Conservation (phyloP, 2,113 vertebrate genomes). For the Hypomesus transpacificus region DNA sequence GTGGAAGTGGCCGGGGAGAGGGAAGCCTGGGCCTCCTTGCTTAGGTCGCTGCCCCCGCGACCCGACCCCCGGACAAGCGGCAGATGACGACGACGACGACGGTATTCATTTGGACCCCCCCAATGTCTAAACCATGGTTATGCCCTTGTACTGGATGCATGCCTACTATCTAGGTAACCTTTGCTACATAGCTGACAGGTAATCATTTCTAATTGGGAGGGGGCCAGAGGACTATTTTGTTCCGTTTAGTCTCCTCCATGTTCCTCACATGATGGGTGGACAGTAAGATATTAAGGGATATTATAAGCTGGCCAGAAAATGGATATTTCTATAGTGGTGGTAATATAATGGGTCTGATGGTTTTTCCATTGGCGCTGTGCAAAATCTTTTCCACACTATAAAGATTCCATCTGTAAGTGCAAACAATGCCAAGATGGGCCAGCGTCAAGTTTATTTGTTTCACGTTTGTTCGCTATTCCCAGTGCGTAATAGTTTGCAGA, state of each 20-base stretch:
- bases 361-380: constrained; percentile 60
- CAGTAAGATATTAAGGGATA: constrained; percentile 65
- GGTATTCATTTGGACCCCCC: too few relatives aligned
- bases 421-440: constrained; percentile 60
- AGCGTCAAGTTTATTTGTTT: constrained; percentile 69
- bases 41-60: too few relatives aligned
- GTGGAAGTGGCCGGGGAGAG: too few relatives aligned
- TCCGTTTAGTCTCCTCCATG: constrained; percentile 51
- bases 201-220: constrained; percentile 60
- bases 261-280: constrained; percentile 53
- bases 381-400: constrained; percentile 56
- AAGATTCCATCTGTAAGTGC: constrained; percentile 64
- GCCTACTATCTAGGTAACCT: constrained; percentile 65
- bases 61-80: too few relatives aligned
- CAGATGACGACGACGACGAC: too few relatives aligned
- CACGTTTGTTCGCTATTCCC: constrained; percentile 64
- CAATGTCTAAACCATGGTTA: too few relatives aligned
- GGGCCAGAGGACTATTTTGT: constrained; percentile 28
- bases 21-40: too few relatives aligned
- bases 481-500: constrained; percentile 68
- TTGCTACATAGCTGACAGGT: constrained; percentile 60
- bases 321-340: constrained; percentile 66
- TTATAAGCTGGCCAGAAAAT: constrained; percentile 63
- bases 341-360: constrained; percentile 67
- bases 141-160: too few relatives aligned